These are phyloP conservation scores for Chloroclystis v-ata DNA, from an alignment of 2,888 invertebrate species.

Conservation along the genomic window DNA sequence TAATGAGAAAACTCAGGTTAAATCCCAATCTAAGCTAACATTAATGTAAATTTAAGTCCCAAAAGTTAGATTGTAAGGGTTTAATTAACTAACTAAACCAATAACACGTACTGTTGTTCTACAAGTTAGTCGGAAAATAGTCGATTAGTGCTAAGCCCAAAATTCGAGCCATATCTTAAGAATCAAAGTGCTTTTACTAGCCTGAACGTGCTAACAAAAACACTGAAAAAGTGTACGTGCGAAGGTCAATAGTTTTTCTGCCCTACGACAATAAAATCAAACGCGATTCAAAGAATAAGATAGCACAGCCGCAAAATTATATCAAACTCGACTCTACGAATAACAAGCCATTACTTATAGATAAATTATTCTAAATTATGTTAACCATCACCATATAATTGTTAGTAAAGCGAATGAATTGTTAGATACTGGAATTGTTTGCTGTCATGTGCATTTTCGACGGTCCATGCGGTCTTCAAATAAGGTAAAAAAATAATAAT, in stretches of 20 bases:
- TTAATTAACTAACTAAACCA: too few species aligned
- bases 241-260: conserved; percentile 49
- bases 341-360: conserved; percentile 49
- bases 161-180: conserved; percentile 8
- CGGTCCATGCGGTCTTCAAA: conserved; percentile 59
- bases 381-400: conserved; percentile 61
- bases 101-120: neutral
- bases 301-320: conserved; percentile 23
- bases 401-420: conserved; percentile 41
- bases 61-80: too few species aligned
- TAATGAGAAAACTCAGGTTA: too few species aligned
- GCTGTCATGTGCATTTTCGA: conserved; percentile 71
- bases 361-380: conserved; percentile 37
- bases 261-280: conserved; percentile 53
- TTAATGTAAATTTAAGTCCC: too few species aligned
- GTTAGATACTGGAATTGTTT: conserved; percentile 29
- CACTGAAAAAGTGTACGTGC: conserved; percentile 50
- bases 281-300: conserved; percentile 20
- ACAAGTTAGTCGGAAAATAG: neutral
- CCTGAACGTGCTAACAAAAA: conserved; percentile 25
- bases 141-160: neutral
- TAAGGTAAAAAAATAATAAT: neutral
- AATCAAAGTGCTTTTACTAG: conserved; percentile 10
- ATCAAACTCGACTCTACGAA: conserved; percentile 47
- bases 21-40: too few species aligned